Percentiles rank a stretch among this genome's conserved stretches.
Conservation (phyloP, 1,140 invertebrate species). For the Capitella teleta region DNA sequence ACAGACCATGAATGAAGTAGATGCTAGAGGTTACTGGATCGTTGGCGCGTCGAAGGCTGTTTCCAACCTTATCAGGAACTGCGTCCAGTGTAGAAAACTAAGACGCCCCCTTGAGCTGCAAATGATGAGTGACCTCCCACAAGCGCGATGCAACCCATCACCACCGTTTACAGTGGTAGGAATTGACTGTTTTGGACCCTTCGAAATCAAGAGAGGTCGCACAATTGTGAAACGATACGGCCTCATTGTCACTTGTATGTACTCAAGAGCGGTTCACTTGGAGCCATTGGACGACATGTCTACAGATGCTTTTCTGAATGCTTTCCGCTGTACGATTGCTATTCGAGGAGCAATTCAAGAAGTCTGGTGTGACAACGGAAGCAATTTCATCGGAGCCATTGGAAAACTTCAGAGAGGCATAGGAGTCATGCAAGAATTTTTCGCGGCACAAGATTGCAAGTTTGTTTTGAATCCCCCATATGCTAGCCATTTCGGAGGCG, state of each 20-base stretch:
- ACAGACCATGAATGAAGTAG: constrained; percentile 11
- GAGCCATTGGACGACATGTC: constrained; percentile 16
- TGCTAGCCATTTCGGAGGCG: constrained; percentile 7
- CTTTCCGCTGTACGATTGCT: constrained; percentile 12
- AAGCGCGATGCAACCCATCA: constrained; percentile 13
- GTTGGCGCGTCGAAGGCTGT: constrained; percentile 13
- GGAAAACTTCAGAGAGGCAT: background rate
- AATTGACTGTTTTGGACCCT: constrained; percentile 18
- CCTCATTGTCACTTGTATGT: constrained; percentile 17
- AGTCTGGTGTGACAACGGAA: constrained; percentile 17
- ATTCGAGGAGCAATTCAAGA: constrained; percentile 12
- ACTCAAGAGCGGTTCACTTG: constrained; percentile 13
- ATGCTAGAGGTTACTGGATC: constrained; percentile 17
- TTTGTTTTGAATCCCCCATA: constrained; percentile 7
- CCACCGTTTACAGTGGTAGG: constrained; percentile 17
- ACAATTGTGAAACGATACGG: constrained; percentile 15
- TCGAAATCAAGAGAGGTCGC: constrained; percentile 14
- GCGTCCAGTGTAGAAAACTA: constrained; percentile 14
- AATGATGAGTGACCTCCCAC: constrained; percentile 18
- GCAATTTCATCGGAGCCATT: constrained; percentile 17
- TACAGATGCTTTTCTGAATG: constrained; percentile 19
- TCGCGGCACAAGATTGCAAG: constrained; percentile 5
- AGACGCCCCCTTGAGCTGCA: constrained; percentile 9
- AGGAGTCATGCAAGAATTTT: background rate
- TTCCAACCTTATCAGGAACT: constrained; percentile 12